phyloP scores from a whole-genome alignment of 2,113 vertebrate genomes.

The Lepus americanus region DNA sequence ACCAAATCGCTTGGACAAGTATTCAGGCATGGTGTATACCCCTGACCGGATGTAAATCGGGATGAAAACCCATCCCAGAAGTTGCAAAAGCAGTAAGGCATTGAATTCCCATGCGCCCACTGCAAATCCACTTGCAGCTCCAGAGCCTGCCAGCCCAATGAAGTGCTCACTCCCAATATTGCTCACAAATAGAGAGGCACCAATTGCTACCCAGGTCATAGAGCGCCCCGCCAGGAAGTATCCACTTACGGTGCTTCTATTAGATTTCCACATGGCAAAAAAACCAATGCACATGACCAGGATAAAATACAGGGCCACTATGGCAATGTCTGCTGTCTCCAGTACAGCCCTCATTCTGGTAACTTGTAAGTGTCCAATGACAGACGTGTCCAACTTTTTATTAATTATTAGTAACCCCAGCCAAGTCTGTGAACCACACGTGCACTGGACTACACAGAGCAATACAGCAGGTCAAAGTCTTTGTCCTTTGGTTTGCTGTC shows the following conservation, averaged over 20 bases:
- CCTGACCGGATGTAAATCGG: constrained; percentile 98
- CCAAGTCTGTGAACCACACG: constrained; percentile 87
- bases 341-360: constrained; percentile 92
- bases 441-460: constrained; percentile 88
- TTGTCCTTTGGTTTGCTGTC: constrained; percentile 97
- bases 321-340: constrained; percentile 96
- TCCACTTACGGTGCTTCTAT: constrained; percentile 97
- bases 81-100: constrained; percentile 97
- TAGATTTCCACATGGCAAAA: constrained; percentile 98
- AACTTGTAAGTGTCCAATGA: constrained; percentile 74
- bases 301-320: constrained; percentile 97
- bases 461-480: constrained; percentile 90
- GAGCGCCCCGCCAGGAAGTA: constrained; percentile 99
- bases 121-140: constrained; percentile 98
- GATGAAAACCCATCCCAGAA: constrained; percentile 98
- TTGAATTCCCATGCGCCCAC: constrained; percentile 99
- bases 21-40: constrained; percentile 99
- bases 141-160: constrained; percentile 98
- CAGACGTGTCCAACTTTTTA: constrained; percentile 76
- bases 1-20: constrained; percentile 97
- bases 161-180: constrained; percentile 99
- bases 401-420: constrained; percentile 86
- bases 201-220: constrained; percentile 97
- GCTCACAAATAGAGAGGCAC: constrained; percentile 99
- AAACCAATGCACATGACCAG: constrained; percentile 96